Conservation (phyloP, 2,797 vertebrate genomes). For the Eurystomus glaucurus region DNA sequence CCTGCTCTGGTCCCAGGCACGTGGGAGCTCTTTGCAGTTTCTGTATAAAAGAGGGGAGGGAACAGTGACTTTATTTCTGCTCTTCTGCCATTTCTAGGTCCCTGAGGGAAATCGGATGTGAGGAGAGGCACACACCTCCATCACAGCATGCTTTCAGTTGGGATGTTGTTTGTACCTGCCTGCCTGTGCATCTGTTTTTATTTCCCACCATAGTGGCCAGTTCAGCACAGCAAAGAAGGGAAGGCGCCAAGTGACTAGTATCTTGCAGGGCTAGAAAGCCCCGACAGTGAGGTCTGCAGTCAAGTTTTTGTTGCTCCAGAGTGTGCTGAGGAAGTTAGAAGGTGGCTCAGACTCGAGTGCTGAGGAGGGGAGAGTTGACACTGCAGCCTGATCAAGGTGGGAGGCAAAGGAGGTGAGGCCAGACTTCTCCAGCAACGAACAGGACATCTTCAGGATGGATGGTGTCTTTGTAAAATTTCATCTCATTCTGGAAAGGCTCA, state of each 20-base stretch:
- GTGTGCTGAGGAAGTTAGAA: not conserved
- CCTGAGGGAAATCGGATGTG: not conserved
- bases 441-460: not conserved
- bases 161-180: not conserved
- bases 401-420: constrained; percentile 26
- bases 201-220: not conserved
- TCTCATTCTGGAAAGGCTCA: not conserved
- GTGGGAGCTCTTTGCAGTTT: not conserved
- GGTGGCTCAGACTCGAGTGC: not conserved
- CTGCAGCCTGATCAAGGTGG: not conserved
- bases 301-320: not conserved
- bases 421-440: not conserved
- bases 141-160: not conserved
- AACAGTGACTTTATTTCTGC: not conserved
- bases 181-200: constrained; percentile 49
- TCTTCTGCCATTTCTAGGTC: not conserved
- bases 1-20: not conserved
- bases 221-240: constrained; percentile 16
- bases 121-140: not conserved
- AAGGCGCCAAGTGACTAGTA: not conserved
- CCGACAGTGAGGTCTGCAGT: not conserved
- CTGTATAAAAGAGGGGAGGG: not conserved
- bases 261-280: constrained; percentile 2
- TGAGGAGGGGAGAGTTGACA: not conserved
- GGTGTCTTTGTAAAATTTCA: not conserved